phyloP scores from a whole-genome alignment of 1,140 invertebrate species.

The Holcopasites calliopsidis region DNA sequence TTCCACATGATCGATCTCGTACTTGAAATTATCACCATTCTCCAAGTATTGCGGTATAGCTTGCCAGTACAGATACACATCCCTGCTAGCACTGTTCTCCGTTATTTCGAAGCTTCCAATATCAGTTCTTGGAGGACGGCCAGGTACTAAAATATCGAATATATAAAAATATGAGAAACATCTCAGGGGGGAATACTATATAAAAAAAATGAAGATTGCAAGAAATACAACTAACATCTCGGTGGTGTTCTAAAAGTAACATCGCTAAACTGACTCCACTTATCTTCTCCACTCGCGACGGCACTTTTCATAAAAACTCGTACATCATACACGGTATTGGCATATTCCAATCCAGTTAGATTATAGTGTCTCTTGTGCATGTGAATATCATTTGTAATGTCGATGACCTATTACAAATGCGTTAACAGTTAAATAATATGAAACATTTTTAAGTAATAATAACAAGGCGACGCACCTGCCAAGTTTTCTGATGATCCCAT shows the following conservation, averaged over 20 bases:
- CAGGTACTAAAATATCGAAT: slow-evolving; percentile 76
- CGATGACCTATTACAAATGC: slow-evolving; percentile 65
- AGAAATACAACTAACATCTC: slow-evolving; percentile 75
- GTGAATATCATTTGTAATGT: slow-evolving; percentile 67
- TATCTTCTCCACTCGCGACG: slow-evolving; percentile 76
- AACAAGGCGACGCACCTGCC: slow-evolving; percentile 76
- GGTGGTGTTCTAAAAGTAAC: slow-evolving; percentile 82
- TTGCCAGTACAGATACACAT: slow-evolving; percentile 86
- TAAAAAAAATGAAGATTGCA: slow-evolving; percentile 1
- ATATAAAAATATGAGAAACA: slow-evolving; percentile 33
- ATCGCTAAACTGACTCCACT: slow-evolving; percentile 83
- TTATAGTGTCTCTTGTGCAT: slow-evolving; percentile 75
- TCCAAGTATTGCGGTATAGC: slow-evolving; percentile 82
- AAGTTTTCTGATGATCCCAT: slow-evolving; percentile 80
- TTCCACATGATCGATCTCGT: slow-evolving; percentile 71
- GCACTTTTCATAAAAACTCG: slow-evolving; percentile 83
- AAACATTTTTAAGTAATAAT: neutral
- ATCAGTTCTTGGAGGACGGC: slow-evolving; percentile 82
- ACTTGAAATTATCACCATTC: slow-evolving; percentile 81
- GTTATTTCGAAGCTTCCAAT: slow-evolving; percentile 84
- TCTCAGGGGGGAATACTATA: neutral
- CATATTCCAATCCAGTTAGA: slow-evolving; percentile 82
- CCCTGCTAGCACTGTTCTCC: slow-evolving; percentile 78
- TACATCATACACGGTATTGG: slow-evolving; percentile 85
- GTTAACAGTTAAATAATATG: neutral